A percentile compares a stretch with the other conserved stretches of the same genome.
Evolutionary conservation across 2,888 invertebrate genomes (phyloP).

Genomic region (Strigamia transsilvanica): DNA sequence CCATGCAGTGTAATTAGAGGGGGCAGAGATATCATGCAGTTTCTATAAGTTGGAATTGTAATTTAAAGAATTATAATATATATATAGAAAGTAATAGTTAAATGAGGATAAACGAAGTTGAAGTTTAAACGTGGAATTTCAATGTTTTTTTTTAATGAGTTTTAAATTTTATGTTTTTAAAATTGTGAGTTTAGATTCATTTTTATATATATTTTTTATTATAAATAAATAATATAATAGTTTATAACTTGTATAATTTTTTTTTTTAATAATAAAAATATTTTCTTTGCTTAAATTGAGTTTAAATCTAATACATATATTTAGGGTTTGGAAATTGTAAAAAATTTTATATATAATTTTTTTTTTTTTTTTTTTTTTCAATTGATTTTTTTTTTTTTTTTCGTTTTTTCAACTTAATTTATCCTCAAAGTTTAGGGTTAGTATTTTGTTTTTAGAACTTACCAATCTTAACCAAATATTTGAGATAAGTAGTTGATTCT

Average conservation of each 20-base stretch:
- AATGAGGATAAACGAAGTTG: slow-evolving; percentile 57
- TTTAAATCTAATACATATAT: neutral
- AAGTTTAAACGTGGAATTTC: slow-evolving; percentile 53
- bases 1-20: slow-evolving; percentile 49
- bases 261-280: neutral
- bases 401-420: slow-evolving; percentile 57
- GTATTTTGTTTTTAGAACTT: slow-evolving; percentile 67
- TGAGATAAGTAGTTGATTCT: slow-evolving; percentile 94
- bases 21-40: slow-evolving; percentile 33
- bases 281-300: too few relatives aligned
- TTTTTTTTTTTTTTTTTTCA: slow-evolving; percentile 49
- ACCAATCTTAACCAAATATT: slow-evolving; percentile 97
- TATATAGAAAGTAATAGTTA: slow-evolving; percentile 49
- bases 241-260: slow-evolving; percentile 17
- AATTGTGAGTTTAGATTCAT: slow-evolving; percentile 28
- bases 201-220: neutral
- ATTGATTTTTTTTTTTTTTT: too few relatives aligned
- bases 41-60: slow-evolving; percentile 40
- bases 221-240: slow-evolving; percentile 9
- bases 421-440: slow-evolving; percentile 56
- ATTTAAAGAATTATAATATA: slow-evolving; percentile 50
- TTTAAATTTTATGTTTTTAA: slow-evolving; percentile 52
- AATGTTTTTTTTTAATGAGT: slow-evolving; percentile 50
- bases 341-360: neutral
- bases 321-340: slow-evolving; percentile 11